Conservation (phyloP, 2,797 vertebrate species). For the Epinephelus coioides region DNA sequence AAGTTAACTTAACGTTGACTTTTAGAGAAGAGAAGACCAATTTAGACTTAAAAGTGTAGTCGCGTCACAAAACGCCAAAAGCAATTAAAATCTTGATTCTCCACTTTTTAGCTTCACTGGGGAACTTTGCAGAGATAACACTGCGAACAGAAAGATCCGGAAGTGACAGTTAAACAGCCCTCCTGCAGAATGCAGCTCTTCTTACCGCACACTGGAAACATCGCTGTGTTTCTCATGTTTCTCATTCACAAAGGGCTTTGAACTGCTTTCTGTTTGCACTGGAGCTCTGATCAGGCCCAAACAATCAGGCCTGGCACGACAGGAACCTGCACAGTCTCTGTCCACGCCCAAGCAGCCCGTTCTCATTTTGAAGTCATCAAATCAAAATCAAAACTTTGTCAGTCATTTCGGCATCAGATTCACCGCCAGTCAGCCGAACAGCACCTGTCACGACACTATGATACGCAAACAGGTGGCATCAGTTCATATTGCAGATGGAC, state of each 20-base stretch:
- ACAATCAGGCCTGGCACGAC: too few relatives aligned
- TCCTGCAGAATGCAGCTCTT: background rate
- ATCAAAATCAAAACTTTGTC: too few relatives aligned
- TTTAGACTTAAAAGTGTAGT: constrained; percentile 26
- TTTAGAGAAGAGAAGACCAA: constrained; percentile 25
- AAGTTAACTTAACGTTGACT: constrained; percentile 37
- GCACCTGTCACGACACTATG: too few relatives aligned
- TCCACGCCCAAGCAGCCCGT: too few relatives aligned
- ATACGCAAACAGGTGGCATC: too few relatives aligned
- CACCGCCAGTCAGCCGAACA: too few relatives aligned
- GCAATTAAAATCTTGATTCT: constrained; percentile 4
- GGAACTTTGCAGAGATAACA: background rate
- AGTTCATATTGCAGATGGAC: too few relatives aligned
- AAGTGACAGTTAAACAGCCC: background rate
- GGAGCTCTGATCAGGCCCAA: too few relatives aligned
- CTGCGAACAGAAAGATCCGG: background rate
- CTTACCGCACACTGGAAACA: background rate
- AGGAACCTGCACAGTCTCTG: too few relatives aligned
- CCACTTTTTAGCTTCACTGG: background rate
- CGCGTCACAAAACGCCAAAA: constrained; percentile 24
- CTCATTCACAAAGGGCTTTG: background rate
- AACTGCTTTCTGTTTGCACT: background rate
- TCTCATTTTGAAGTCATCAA: too few relatives aligned
- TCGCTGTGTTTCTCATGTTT: background rate
- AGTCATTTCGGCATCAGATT: too few relatives aligned